Percentiles rank a stretch among this genome's conserved stretches.
Evolutionary conservation across 1,140 invertebrate genomes (phyloP).

Genomic region (Ceratina australensis): DNA sequence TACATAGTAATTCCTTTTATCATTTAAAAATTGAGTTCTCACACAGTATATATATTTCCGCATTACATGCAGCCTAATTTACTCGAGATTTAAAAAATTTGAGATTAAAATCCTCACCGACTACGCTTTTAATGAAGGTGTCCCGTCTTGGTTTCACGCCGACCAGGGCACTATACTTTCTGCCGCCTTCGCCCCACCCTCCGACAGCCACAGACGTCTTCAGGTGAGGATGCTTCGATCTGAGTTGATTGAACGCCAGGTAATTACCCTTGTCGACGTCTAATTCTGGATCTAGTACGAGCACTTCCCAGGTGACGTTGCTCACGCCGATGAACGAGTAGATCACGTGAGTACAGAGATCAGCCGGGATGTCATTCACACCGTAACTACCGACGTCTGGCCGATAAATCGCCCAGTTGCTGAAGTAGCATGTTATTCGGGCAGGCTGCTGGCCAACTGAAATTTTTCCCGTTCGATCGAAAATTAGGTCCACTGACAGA

Average conservation of each 20-base stretch:
- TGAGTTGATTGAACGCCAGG: constrained; percentile 89
- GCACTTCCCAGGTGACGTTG: constrained; percentile 87
- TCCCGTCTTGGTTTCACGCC: constrained; percentile 83
- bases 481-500: not conserved
- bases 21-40: too few relatives aligned
- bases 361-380: constrained; percentile 90
- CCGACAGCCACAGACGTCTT: constrained; percentile 91
- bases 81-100: too few relatives aligned
- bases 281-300: constrained; percentile 90
- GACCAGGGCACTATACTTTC: constrained; percentile 91
- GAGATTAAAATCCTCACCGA: constrained; percentile 81
- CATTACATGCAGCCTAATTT: too few relatives aligned
- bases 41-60: too few relatives aligned
- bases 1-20: too few relatives aligned
- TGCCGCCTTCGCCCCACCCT: constrained; percentile 93
- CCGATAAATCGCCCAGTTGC: constrained; percentile 94
- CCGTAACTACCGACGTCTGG: constrained; percentile 89
- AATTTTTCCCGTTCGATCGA: not conserved
- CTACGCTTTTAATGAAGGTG: constrained; percentile 87
- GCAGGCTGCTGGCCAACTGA: constrained; percentile 70
- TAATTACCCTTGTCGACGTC: constrained; percentile 89
- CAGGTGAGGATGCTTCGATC: constrained; percentile 85
- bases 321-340: constrained; percentile 95
- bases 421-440: constrained; percentile 92
- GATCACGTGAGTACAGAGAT: constrained; percentile 92